Evolutionary conservation across 2,797 vertebrate species (phyloP).

Genomic region (Jordanella pulchra): DNA sequence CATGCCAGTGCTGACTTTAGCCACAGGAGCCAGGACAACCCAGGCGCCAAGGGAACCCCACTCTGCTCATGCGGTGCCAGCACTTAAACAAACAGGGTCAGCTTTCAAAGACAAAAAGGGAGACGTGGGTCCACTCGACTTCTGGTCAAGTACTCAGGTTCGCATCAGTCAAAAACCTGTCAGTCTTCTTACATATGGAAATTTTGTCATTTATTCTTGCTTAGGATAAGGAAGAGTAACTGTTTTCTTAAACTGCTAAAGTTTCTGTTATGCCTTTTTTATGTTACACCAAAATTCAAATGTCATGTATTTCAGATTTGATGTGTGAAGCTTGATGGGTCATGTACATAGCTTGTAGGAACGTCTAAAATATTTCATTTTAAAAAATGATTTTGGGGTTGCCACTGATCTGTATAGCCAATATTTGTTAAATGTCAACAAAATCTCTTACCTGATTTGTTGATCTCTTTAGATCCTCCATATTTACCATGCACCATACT

Average conservation of each 20-base stretch:
- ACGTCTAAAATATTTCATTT: neutral
- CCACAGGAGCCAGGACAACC: slow-evolving; percentile 56
- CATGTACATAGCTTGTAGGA: neutral
- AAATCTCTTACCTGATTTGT: neutral
- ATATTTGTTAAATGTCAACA: neutral
- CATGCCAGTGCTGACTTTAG: slow-evolving; percentile 75
- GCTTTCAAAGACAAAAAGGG: slow-evolving; percentile 69
- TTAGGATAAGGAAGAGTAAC: neutral
- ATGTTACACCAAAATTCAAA: neutral
- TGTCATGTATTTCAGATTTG: neutral
- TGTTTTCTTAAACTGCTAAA: neutral
- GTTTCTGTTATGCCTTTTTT: neutral
- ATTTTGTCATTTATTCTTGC: slow-evolving; percentile 34
- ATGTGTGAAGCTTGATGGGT: neutral
- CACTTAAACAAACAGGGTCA: slow-evolving; percentile 76
- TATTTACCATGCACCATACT: neutral
- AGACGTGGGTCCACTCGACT: slow-evolving; percentile 61
- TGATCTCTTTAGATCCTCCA: neutral
- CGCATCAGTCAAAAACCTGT: slow-evolving; percentile 58
- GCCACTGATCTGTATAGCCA: neutral
- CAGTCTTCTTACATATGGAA: slow-evolving; percentile 25
- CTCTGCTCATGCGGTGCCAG: slow-evolving; percentile 71
- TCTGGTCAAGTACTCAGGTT: slow-evolving; percentile 46
- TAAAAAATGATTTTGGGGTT: neutral
- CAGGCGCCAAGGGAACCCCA: slow-evolving; percentile 60